Conservation (phyloP, 2,888 invertebrate species). For the Drosophila ezoana region DNA sequence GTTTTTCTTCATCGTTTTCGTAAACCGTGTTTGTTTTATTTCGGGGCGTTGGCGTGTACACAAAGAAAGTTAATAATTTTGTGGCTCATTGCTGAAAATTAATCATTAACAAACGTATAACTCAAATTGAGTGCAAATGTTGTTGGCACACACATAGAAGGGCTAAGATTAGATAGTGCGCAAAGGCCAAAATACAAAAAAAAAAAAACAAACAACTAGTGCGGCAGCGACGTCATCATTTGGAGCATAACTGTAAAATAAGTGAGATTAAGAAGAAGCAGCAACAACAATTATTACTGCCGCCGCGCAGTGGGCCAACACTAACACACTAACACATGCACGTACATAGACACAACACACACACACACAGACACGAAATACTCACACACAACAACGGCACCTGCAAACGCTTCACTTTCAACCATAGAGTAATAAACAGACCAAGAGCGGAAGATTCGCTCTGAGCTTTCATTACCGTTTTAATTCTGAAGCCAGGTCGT, state of each 20-base stretch:
- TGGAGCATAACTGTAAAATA: constrained; percentile 72
- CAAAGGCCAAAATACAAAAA: constrained; percentile 35
- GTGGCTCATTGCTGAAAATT: constrained; percentile 10
- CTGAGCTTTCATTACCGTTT: too few species aligned
- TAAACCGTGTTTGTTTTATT: constrained; percentile 46
- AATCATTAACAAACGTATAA: constrained; percentile 28
- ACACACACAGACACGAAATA: constrained; percentile 25
- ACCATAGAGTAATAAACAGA: too few species aligned
- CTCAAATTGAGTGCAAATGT: constrained; percentile 30
- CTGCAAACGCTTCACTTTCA: constrained; percentile 78
- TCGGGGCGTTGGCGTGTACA: constrained; percentile 72
- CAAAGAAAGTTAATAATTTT: constrained; percentile 55
- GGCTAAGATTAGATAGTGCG: constrained; percentile 61
- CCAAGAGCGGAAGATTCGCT: too few species aligned
- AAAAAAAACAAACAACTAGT: constrained; percentile 52
- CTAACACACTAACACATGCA: constrained; percentile 19
- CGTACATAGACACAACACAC: constrained; percentile 23
- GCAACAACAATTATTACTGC: constrained; percentile 31
- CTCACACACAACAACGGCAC: constrained; percentile 42
- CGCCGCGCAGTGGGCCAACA: constrained; percentile 58
- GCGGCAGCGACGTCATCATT: constrained; percentile 66
- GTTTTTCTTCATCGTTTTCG: constrained; percentile 60
- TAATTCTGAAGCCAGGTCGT: too few species aligned
- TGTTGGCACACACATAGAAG: neutral
- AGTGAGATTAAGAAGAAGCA: constrained; percentile 67